phyloP scores from a whole-genome alignment of 2,888 invertebrate species.

The Tiliacea citrago region DNA sequence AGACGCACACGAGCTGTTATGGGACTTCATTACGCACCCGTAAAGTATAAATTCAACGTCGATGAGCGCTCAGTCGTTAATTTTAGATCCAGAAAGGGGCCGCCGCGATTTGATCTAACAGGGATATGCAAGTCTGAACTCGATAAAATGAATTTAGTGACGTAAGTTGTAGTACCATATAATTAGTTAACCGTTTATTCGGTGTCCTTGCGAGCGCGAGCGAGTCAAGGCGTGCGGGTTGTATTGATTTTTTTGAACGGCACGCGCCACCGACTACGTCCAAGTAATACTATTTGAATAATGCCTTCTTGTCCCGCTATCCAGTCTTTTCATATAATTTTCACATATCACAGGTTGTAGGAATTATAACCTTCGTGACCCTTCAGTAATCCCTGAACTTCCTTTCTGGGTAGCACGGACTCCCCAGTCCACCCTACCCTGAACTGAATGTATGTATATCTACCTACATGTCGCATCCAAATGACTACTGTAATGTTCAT shows the following conservation, averaged over 20 bases:
- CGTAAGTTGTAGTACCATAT: conserved; percentile 72
- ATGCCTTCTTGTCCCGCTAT: conserved; percentile 70
- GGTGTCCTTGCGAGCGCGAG: conserved; percentile 78
- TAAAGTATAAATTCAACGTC: conserved; percentile 6
- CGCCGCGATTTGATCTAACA: conserved; percentile 12
- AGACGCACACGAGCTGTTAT: conserved; percentile 8
- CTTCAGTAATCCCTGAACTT: neutral
- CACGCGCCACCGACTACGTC: conserved; percentile 75
- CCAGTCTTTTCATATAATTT: conserved; percentile 57
- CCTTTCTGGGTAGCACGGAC: neutral
- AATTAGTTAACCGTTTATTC: conserved; percentile 73
- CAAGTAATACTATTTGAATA: conserved; percentile 79
- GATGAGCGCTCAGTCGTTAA: conserved; percentile 15
- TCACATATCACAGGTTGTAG: conserved; percentile 34
- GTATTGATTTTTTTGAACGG: conserved; percentile 85
- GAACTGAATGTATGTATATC: neutral
- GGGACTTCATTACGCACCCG: conserved; percentile 26
- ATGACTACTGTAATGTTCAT: neutral
- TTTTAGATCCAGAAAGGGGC: conserved; percentile 11
- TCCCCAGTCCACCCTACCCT: neutral
- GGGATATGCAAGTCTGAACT: conserved; percentile 40
- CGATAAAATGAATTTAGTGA: conserved; percentile 58
- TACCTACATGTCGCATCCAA: neutral
- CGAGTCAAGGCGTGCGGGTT: conserved; percentile 76
- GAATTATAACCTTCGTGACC: conserved; percentile 24